Percentiles rank a stretch among this genome's conserved stretches.
phyloP scores from a whole-genome alignment of 1,140 invertebrate species.

The Drosophila sulfurigaster region DNA sequence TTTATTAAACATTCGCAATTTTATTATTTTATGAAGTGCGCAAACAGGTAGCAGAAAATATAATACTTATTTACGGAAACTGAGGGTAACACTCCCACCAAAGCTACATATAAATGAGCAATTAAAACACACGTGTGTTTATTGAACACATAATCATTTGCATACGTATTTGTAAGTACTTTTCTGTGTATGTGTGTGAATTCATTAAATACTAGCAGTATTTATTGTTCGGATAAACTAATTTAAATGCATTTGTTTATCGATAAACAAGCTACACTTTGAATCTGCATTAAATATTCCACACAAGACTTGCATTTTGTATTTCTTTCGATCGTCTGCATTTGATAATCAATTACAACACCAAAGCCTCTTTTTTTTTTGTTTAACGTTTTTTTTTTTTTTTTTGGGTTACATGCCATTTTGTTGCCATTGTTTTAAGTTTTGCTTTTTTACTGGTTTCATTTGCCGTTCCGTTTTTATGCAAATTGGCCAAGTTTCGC shows the following conservation, averaged over 20 bases:
- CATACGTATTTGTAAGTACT: conserved; percentile 20
- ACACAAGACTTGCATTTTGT: background rate
- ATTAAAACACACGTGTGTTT: conserved; percentile 29
- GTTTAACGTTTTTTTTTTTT: conserved; percentile 7
- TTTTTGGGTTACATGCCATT: conserved; percentile 11
- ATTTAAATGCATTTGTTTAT: conserved; percentile 4
- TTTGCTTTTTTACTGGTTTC: conserved; percentile 18
- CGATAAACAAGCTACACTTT: conserved; percentile 5
- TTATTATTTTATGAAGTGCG: conserved; percentile 15
- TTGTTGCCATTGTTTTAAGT: conserved; percentile 18
- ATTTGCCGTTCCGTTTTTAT: conserved; percentile 11
- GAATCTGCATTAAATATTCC: background rate
- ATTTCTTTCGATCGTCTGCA: background rate
- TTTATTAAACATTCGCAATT: conserved; percentile 31
- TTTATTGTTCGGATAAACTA: background rate
- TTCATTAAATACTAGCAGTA: conserved; percentile 1
- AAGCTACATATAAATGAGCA: conserved; percentile 19
- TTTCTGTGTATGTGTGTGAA: background rate
- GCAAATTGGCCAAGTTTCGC: conserved; percentile 13
- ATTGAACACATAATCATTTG: conserved; percentile 31
- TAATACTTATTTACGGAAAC: conserved; percentile 20
- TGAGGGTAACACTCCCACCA: conserved; percentile 1
- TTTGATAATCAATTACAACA: conserved; percentile 34
- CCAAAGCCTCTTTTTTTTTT: background rate
- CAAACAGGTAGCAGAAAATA: conserved; percentile 23